Evolutionary conservation across 2,113 vertebrate genomes (phyloP), one percentile per base, ranked within the genome.

Genomic region (Neodontobutis hainanensis): DNA sequence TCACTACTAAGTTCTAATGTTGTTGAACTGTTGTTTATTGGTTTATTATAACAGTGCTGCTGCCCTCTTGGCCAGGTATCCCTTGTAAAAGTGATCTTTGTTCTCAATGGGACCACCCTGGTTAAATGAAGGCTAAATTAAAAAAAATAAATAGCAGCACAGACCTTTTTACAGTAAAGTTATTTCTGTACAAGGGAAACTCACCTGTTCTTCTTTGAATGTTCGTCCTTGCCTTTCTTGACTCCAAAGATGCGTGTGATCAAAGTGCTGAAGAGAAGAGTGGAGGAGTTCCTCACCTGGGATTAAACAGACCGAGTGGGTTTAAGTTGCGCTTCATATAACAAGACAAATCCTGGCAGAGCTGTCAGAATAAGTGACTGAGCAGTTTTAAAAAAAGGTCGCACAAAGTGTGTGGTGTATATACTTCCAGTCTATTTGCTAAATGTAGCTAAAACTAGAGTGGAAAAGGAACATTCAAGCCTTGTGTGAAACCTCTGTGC

Each of bases 161-260:
- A 27, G 19, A 3, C 19, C 19, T 27, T 27, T 27, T 27, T 27
- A 27, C 19, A 27, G 19, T 27, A 27, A 27, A 63, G 42, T 1
- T 12, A 27, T n/a, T 8, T 27, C 32, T 36, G 58, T 78, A 47
- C 40, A 42, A 8, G 12, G 73, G 55, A 57, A 57, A 58, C 35
- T 84, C 87, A 98, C 96, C 95, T 96, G 84, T 98, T 98, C 91
- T 97, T 97, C 83, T 97, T 97, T 0, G 95, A 96, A 89, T 94
- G 94, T 85, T 99, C 96, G 72, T 97, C 97, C 75, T 95, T 98
- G 75, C 91, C 95, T 83, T 93, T 95, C 90, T 98, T 98, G 85
- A 98, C 97, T 61, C 96, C 96, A 91, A 99, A 99, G 87, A 98
- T 96, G 87, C 97, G 93, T 6, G 97, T 97, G 86, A 99, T 98